Conservation (phyloP, 2,888 invertebrate species). For the Rhyacophila evoluta region DNA sequence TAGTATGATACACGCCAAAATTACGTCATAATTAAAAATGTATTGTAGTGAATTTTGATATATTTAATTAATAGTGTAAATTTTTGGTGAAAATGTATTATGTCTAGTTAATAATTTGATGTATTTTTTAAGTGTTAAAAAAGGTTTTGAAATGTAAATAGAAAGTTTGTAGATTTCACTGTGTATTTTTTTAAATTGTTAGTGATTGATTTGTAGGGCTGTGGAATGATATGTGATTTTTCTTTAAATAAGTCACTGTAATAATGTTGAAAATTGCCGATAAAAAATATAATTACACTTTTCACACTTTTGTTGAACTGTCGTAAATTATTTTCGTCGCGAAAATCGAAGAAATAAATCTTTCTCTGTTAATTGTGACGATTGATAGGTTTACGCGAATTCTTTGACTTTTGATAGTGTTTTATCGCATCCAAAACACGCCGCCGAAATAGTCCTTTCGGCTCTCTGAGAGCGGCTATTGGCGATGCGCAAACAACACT, state of each 20-base stretch:
- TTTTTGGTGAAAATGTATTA: too few species aligned
- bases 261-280: not conserved
- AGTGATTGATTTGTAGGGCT: not conserved
- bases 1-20: too few species aligned
- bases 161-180: not conserved
- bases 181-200: not conserved
- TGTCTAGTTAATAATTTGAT: too few species aligned
- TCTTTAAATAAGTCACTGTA: not conserved
- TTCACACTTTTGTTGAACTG: conserved; percentile 6
- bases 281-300: not conserved
- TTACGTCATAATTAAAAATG: too few species aligned
- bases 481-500: not conserved
- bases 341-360: not conserved
- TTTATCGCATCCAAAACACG: not conserved
- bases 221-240: not conserved
- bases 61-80: too few species aligned
- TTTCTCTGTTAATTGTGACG: not conserved
- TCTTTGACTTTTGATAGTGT: not conserved
- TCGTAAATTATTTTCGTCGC: not conserved
- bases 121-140: too few species aligned
- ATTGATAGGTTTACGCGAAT: not conserved
- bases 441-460: not conserved
- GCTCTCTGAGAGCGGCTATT: not conserved
- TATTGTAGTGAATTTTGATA: too few species aligned
- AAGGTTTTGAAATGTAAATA: too few species aligned